These are phyloP conservation scores for Musca vetustissima DNA, from an alignment of 1,140 invertebrate genomes.

Conservation along the genomic window DNA sequence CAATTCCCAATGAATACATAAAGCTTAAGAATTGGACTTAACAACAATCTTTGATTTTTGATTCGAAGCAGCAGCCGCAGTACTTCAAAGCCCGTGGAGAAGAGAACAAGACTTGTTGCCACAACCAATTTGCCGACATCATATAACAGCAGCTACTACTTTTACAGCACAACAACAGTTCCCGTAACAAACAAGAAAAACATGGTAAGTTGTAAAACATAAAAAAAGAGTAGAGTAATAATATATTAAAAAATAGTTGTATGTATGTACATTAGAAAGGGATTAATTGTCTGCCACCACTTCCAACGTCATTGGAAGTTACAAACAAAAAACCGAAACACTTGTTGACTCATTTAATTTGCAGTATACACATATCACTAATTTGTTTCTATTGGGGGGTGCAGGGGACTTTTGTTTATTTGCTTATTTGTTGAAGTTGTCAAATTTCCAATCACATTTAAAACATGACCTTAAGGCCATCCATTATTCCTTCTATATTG, in stretches of 20 bases:
- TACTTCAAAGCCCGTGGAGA: background rate
- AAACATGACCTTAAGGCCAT: background rate
- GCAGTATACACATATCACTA: background rate
- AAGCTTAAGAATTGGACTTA: too few relatives aligned
- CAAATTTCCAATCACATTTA: background rate
- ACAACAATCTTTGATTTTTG: too few relatives aligned
- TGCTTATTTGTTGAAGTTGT: background rate
- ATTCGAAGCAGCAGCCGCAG: background rate
- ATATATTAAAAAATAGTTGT: background rate
- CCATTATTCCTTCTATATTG: too few relatives aligned
- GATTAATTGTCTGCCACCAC: too few relatives aligned
- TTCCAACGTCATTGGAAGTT: too few relatives aligned
- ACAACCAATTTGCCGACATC: background rate
- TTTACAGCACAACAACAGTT: constrained; percentile 15
- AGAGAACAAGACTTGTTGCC: constrained; percentile 9
- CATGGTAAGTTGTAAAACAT: constrained; percentile 12
- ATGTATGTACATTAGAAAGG: background rate
- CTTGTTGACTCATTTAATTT: constrained; percentile 13
- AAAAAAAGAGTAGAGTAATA: background rate
- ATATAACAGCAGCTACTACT: background rate
- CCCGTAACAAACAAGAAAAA: constrained; percentile 15
- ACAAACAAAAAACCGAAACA: background rate
- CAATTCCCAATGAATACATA: too few relatives aligned
- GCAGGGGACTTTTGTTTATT: background rate
- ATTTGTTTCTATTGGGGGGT: too few relatives aligned